Conservation (phyloP, 1,140 invertebrate species). For the Pristionchus pacificus region DNA sequence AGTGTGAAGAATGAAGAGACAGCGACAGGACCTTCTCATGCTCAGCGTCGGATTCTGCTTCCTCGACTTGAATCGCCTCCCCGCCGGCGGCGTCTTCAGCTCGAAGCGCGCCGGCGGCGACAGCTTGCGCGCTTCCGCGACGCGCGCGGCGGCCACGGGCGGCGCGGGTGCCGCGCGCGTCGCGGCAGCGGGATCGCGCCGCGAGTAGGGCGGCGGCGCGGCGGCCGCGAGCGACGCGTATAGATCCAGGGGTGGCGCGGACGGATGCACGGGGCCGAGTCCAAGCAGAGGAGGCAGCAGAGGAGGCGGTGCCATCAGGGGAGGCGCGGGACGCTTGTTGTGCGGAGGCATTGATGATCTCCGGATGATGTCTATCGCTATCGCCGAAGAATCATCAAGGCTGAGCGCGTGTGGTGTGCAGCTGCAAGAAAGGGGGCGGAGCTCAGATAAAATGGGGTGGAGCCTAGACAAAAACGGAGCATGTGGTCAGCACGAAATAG, state of each 20-base stretch:
- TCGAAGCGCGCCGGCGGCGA: neutral
- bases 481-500: too few relatives aligned
- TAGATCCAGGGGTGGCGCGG: slow-evolving; percentile 14
- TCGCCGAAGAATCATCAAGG: too few relatives aligned
- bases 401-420: too few relatives aligned
- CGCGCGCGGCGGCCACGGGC: neutral
- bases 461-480: too few relatives aligned
- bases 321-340: too few relatives aligned
- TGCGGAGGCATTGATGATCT: too few relatives aligned
- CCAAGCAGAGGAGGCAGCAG: too few relatives aligned
- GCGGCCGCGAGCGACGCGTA: neutral
- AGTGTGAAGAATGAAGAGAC: too few relatives aligned
- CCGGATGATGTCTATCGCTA: too few relatives aligned
- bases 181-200: slow-evolving; percentile 3
- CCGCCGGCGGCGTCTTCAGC: neutral
- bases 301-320: too few relatives aligned
- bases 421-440: too few relatives aligned
- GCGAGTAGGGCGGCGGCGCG: slow-evolving; percentile 6
- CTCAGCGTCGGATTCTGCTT: slow-evolving; percentile 3
- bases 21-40: neutral
- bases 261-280: slow-evolving; percentile 14
- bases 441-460: too few relatives aligned
- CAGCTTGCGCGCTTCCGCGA: neutral
- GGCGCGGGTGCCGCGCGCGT: neutral
- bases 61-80: neutral